Base-by-base conservation (phyloP, 2,888 invertebrate species). In the Xestia sexstrigata region DNA sequence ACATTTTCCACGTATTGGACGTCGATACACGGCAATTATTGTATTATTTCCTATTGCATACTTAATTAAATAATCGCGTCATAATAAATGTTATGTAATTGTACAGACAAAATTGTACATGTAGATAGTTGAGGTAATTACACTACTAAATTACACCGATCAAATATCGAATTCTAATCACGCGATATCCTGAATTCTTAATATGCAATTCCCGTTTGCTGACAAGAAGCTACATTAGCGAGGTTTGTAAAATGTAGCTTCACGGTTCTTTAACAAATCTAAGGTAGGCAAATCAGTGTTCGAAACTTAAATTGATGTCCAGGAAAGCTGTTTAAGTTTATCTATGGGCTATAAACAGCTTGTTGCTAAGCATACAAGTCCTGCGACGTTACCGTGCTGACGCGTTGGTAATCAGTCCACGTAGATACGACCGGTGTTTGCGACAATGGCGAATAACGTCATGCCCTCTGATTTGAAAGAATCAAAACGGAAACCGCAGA, bases 381-480 rank as follows among this genome's bases (percentile, higher is more conserved):
- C 70, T 63, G 71, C 49, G 72, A 82, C 71, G 65, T 58, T 70
- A 52, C 45, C 75, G 74, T 71, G 81, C 67, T 78, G 84, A 80
- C 87, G 82, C 89, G 88, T 93, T 92, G 89, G 90, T 90, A 94
- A 91, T 88, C 93, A 90, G 90, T 88, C 85, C 94, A 95, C 94
- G 95, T 94, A 93, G 88, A 85, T 85, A 76, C 86, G 79, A 89
- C 90, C 91, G 93, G 91, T 90, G 90, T 86, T 89, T 88, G 89
- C 89, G 90, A 95, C 95, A 94, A 94, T 95, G 91, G 94, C 91
- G 91, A 92, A 93, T 92, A 92, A 88, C 93, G 94, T 94, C 95
- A 94, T 92, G 92, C 89, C 81, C 87, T 86, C 88, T 93, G 92
- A 88, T 91, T 94, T 93, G 91, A 92, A 94, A 94, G 93, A 93